Base-by-base conservation (phyloP, 2,888 invertebrate species). In the Leptopilina myrica region DNA sequence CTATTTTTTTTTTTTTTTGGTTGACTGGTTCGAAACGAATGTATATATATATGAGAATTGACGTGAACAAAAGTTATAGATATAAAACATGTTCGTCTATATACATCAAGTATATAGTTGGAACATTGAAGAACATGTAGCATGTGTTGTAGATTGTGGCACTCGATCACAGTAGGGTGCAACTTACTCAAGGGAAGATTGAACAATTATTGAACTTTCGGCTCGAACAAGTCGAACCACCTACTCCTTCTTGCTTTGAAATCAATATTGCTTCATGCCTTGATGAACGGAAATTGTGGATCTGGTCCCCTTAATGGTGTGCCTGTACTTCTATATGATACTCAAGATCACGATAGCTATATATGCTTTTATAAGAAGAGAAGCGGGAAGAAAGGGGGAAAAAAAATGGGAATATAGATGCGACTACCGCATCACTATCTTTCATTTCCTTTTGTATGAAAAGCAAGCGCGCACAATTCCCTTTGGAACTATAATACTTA, bases 151-250 rank as follows among this genome's bases (percentile, higher is more conserved):
- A 82, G 78, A 80, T 80, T 56, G 76, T 73, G 80, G 80, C 79
- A 84, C 77, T 80, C 80, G 80, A 82, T 82, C 81, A 81, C 78
- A 79, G 81, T 81, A 80, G 80, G 79, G 77, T 84, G 81, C 82
- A 82, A 80, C 79, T 80, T 78, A 81, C 78, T 84, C 79, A 80
- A 78, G 84, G 84, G 84, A 86, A 87, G 87, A 87, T 86, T 85
- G 87, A 88, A 85, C 88, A 88, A 88, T 88, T 88, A 88, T 88
- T 85, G 88, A 87, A 86, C 86, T 86, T 88, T 88, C 85, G 82
- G 81, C 86, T 81, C 80, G 85, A 86, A 80, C 85, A 85, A 88
- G 82, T 87, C 87, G 86, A 84, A 84, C 86, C 87, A 82, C 82
- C 85, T 85, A 86, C 86, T 20, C 84, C 80, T 82, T 78, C 76